Evolutionary conservation across 1,140 invertebrate species (phyloP).

Genomic region (Drosophila azteca): DNA sequence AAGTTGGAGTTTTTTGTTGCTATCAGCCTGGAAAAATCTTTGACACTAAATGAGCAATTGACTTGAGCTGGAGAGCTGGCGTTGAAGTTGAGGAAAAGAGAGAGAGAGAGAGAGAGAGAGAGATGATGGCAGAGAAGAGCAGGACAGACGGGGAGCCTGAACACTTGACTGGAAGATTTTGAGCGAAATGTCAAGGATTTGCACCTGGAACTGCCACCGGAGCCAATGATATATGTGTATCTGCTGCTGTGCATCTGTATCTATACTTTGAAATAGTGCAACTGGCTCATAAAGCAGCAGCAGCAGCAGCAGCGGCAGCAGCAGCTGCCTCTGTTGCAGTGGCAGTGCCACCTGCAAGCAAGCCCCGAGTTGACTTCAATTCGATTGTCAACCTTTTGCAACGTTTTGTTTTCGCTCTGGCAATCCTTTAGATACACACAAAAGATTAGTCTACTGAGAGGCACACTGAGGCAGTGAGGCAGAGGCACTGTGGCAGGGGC

Average conservation of each 20-base stretch:
- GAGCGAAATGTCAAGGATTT: constrained; percentile 56
- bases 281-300: neutral
- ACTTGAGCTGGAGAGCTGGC: constrained; percentile 57
- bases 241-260: constrained; percentile 38
- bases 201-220: constrained; percentile 25
- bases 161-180: constrained; percentile 38
- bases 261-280: constrained; percentile 46
- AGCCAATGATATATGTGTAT: constrained; percentile 29
- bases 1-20: constrained; percentile 43
- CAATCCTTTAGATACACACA: constrained; percentile 73
- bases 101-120: too few species aligned
- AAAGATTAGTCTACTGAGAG: constrained; percentile 60
- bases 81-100: neutral
- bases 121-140: neutral
- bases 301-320: constrained; percentile 22
- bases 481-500: too few species aligned
- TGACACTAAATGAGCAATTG: constrained; percentile 81
- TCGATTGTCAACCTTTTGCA: constrained; percentile 56
- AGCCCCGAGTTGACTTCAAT: too few species aligned
- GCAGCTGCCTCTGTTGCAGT: constrained; percentile 21
- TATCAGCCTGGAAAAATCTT: constrained; percentile 76
- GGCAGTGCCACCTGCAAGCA: constrained; percentile 8
- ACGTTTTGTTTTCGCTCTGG: constrained; percentile 43
- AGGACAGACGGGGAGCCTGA: constrained; percentile 13
- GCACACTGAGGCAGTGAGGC: constrained; percentile 20